A percentile compares a stretch with the other conserved stretches of the same genome.
phyloP scores from a whole-genome alignment of 2,888 invertebrate genomes.

The Eilema caniola region DNA sequence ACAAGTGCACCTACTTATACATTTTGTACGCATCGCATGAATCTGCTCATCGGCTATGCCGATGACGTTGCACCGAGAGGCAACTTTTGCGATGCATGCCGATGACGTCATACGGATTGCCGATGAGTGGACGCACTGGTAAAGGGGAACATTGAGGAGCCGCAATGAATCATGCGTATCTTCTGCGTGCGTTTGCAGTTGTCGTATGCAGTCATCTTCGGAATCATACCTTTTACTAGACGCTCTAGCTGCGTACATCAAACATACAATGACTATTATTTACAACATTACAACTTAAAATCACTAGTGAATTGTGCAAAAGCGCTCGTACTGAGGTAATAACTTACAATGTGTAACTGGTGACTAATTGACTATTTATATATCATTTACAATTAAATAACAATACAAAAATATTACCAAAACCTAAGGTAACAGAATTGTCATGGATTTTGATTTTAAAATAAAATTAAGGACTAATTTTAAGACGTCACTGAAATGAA shows the following conservation, averaged over 20 bases:
- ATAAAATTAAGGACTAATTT: conserved; percentile 26
- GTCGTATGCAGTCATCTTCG: too few species aligned
- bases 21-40: too few species aligned
- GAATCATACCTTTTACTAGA: too few species aligned
- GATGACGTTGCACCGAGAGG: too few species aligned
- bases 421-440: conserved; percentile 81
- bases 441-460: conserved; percentile 69
- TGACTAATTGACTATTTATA: conserved; percentile 83
- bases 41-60: too few species aligned
- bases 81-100: too few species aligned
- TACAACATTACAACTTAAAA: conserved; percentile 67
- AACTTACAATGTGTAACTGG: conserved; percentile 84
- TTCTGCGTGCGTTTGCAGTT: too few species aligned
- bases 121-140: too few species aligned
- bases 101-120: too few species aligned
- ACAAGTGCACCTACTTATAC: too few species aligned
- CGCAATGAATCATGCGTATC: too few species aligned
- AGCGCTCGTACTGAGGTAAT: conserved; percentile 85
- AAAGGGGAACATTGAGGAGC: too few species aligned
- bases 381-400: conserved; percentile 64
- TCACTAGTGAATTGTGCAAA: conserved; percentile 83
- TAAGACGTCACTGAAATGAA: not conserved
- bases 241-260: conserved; percentile 30
- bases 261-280: conserved; percentile 64
- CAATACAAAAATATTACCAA: conserved; percentile 68